These are phyloP conservation scores for Drosophila phalerata DNA, from an alignment of 2,888 invertebrate genomes.

Conservation along the genomic window DNA sequence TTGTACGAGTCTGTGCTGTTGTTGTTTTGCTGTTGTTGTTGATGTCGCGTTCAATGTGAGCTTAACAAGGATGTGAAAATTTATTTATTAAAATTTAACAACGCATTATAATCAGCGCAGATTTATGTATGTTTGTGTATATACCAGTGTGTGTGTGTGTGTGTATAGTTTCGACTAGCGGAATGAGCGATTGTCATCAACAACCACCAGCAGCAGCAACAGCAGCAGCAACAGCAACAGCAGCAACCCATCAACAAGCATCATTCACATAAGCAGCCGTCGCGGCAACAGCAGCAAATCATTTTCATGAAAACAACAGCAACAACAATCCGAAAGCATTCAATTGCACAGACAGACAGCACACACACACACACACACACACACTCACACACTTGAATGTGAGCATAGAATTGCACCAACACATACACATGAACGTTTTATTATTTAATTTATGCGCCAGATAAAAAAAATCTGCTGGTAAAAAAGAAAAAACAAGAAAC, in stretches of 20 bases:
- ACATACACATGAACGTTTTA: slow-evolving; percentile 68
- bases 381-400: slow-evolving; percentile 2
- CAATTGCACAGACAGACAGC: slow-evolving; percentile 70
- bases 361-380: slow-evolving; percentile 35
- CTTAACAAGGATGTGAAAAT: slow-evolving; percentile 83
- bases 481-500: slow-evolving; percentile 45
- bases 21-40: slow-evolving; percentile 20
- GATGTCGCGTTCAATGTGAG: slow-evolving; percentile 61
- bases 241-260: slow-evolving; percentile 66
- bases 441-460: slow-evolving; percentile 83
- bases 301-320: slow-evolving; percentile 56
- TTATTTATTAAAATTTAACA: slow-evolving; percentile 83
- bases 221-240: slow-evolving; percentile 27
- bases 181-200: slow-evolving; percentile 66
- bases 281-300: slow-evolving; percentile 58
- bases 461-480: slow-evolving; percentile 68
- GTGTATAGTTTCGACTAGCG: slow-evolving; percentile 54
- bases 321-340: slow-evolving; percentile 52
- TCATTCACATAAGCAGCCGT: slow-evolving; percentile 63
- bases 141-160: slow-evolving; percentile 45
- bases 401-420: slow-evolving; percentile 66
- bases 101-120: slow-evolving; percentile 83
- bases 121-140: slow-evolving; percentile 49
- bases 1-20: slow-evolving; percentile 2
- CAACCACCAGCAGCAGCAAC: slow-evolving; percentile 57